A percentile compares a stretch with the other conserved stretches of the same genome.
These are phyloP conservation scores for Polydrusus cervinus DNA, from an alignment of 2,888 invertebrate species.

Conservation along the genomic window DNA sequence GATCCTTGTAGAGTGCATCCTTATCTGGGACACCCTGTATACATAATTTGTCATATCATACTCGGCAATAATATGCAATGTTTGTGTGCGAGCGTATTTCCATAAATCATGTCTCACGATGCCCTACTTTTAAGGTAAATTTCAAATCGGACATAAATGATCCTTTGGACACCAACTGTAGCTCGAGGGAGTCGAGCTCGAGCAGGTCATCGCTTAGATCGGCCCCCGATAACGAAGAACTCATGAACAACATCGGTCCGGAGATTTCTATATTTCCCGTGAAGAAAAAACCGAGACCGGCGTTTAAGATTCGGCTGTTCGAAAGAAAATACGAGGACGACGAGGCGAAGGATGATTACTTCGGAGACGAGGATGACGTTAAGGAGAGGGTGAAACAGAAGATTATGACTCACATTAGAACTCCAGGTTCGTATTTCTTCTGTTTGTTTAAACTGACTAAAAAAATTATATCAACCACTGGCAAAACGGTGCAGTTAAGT, in stretches of 20 bases:
- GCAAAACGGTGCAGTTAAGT: too few relatives aligned
- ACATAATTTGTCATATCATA: too few relatives aligned
- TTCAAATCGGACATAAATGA: background rate
- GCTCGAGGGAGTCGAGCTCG: constrained; percentile 1
- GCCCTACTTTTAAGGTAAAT: constrained; percentile 6
- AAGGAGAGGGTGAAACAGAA: constrained; percentile 54
- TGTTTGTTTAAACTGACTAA: too few relatives aligned
- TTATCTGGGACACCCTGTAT: too few relatives aligned
- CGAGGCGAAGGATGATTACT: constrained; percentile 5
- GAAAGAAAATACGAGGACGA: constrained; percentile 17
- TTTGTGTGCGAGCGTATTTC: too few relatives aligned
- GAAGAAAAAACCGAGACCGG: constrained; percentile 57
- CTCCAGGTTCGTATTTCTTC: constrained; percentile 22
- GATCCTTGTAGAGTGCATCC: too few relatives aligned
- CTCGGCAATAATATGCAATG: too few relatives aligned
- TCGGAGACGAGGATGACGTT: constrained; percentile 20
- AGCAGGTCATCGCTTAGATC: background rate
- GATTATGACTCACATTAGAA: constrained; percentile 53
- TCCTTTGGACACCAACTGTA: background rate
- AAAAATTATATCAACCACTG: too few relatives aligned
- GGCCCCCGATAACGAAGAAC: background rate
- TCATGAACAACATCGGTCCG: constrained; percentile 53
- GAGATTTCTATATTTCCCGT: constrained; percentile 64
- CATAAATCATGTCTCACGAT: background rate
- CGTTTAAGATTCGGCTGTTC: constrained; percentile 60